Percentiles rank a stretch among this genome's conserved stretches.
Conservation (phyloP, 2,888 invertebrate species). For the Stegophylla sp. region DNA sequence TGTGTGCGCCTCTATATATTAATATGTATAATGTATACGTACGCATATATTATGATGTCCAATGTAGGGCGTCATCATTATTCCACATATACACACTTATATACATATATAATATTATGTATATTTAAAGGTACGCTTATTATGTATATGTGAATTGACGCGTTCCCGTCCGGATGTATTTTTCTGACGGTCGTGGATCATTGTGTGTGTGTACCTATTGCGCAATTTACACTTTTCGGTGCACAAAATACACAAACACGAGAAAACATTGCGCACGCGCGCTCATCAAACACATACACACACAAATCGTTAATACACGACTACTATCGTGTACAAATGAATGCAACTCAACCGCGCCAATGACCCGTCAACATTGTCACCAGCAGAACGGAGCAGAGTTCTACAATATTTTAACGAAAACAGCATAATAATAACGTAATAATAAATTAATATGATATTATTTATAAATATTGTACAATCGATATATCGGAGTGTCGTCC, state of each 20-base stretch:
- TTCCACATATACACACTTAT: background rate
- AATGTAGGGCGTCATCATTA: background rate
- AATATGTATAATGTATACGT: background rate
- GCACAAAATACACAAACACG: background rate
- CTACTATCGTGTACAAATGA: no score
- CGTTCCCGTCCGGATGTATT: conserved; percentile 30
- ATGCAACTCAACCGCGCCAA: background rate
- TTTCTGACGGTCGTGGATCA: conserved; percentile 25
- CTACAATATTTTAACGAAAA: no score
- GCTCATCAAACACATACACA: no score
- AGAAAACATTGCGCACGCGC: no score
- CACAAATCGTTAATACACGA: background rate
- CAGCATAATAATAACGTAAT: no score
- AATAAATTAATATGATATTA: no score
- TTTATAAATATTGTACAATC: no score
- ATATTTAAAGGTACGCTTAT: no score
- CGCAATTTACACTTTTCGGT: conserved; percentile 23
- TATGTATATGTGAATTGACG: background rate
- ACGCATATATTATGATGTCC: background rate
- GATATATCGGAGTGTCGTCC: no score
- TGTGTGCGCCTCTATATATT: no score
- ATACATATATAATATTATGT: no score
- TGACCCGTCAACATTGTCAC: background rate
- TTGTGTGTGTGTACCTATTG: background rate
- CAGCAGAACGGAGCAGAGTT: no score